phyloP scores from a whole-genome alignment of 2,888 invertebrate genomes.

The Heliconius charithonia region DNA sequence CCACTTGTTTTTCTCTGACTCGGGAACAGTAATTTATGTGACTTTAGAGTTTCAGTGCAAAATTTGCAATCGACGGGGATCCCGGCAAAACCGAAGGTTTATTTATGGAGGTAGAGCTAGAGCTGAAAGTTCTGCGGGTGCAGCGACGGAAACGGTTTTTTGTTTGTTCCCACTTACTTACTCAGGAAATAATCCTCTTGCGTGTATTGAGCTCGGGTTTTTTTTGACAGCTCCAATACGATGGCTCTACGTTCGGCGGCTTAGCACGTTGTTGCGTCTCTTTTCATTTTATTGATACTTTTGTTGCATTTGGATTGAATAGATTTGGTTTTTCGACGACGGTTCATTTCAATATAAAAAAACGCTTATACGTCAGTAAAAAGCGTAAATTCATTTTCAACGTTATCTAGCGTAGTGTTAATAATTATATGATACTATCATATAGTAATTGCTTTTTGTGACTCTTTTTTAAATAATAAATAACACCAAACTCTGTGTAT shows the following conservation, averaged over 20 bases:
- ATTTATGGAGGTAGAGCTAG: slow-evolving; percentile 80
- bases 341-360: not conserved
- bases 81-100: slow-evolving; percentile 82
- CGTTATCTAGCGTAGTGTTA: not conserved
- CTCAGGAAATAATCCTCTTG: slow-evolving; percentile 45
- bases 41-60: slow-evolving; percentile 78
- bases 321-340: not conserved
- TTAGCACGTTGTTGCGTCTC: slow-evolving; percentile 13
- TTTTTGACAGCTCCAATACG: slow-evolving; percentile 16
- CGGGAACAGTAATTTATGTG: slow-evolving; percentile 82
- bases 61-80: slow-evolving; percentile 80
- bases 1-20: slow-evolving; percentile 80
- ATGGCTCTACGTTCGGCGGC: slow-evolving; percentile 10
- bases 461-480: not conserved
- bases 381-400: not conserved
- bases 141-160: slow-evolving; percentile 74
- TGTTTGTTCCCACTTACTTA: slow-evolving; percentile 55
- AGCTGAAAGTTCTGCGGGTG: slow-evolving; percentile 77
- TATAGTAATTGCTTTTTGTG: too few species aligned
- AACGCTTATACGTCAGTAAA: not conserved
- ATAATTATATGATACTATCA: too few species aligned
- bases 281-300: slow-evolving; percentile 22
- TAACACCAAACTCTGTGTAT: slow-evolving; percentile 29
- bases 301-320: not conserved
- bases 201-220: slow-evolving; percentile 31